Evolutionary conservation across 2,888 invertebrate genomes (phyloP), one percentile per base, ranked within the genome.

Genomic region (Neuroscelio doddi): DNA sequence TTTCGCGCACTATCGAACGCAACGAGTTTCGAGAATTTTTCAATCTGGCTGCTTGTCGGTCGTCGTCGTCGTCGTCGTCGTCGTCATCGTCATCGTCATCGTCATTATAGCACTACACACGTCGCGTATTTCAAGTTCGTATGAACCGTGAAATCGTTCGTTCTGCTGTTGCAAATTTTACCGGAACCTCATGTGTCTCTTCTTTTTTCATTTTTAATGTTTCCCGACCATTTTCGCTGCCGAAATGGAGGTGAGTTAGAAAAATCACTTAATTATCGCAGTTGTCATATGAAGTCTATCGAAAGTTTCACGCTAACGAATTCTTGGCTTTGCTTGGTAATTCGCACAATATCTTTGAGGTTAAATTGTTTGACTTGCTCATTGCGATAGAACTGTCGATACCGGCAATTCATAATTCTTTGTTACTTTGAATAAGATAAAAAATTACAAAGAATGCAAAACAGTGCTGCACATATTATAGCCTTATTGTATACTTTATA

Each of bases 131-230:
- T n/a, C n/a, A n/a, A n/a, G n/a, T n/a, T n/a, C n/a, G n/a, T n/a
- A 32, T 36, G 15, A 36, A 36, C 10, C 7, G 12, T 10, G 15
- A 14, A 36, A 36, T 36, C 15, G 36, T 14, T 14, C 36, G 36
- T 7, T 4, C 30, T 10, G 8, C 9, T 10, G 12, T 14, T 36
- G 36, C 7, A 34, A 38, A 12, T 38, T 38, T 9, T 38, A 38
- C 38, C 17, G 16, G 38, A 38, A 38, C 38, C 34, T 34, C 34
- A 34, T 34, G 34, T 34, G 12, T 14, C 38, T 38, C 5, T 38
- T 38, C 21, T 38, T 38, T 38, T 38, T 38, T 38, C n/a, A 17
- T 38, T 38, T 38, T 38, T 38, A 17, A 38, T 38, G 38, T 38
- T 38, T 38, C 17, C 38, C 8, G 17, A 16, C 17, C 3, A 17